Base-by-base conservation (phyloP, 1,140 invertebrate species). In the Macrobrachium rosenbergii region DNA sequence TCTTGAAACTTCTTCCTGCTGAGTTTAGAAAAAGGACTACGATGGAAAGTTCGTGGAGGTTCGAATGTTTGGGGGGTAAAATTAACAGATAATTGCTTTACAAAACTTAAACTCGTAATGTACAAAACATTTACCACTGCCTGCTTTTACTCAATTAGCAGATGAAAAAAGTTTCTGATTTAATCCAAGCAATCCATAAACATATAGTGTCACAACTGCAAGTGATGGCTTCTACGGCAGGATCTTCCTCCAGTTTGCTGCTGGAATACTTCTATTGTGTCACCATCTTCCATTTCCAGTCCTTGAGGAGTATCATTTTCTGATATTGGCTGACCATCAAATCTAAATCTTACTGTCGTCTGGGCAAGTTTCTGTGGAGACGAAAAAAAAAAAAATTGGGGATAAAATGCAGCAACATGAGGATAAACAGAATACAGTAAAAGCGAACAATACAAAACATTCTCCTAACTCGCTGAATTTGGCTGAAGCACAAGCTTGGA, bases 261-360 rank as follows among this genome's bases (percentile, higher is more conserved):
- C 92, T 98, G 97, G 92, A 98, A 98, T 81, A 98, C 97, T 93
- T 98, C 97, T 93, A 98, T 98, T 90, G 97, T 97, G 91, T 98
- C 97, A 7, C 96, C 97, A 92, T 98, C 97, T 92, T 98, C 97
- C 97, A 98, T 98, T 91, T 98, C 97, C 90, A 98, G 92, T 69
- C 95, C 95, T 76, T 95, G 95, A 60, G 97, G 97, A 86, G 97
- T 98, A 91, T 98, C 97, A 92, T 95, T 95, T 93, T 98, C 97
- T 92, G 96, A 97, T 90, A 98, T 98, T n/a, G 97, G 96, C 91
- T 97, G 96, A 1, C 97, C 97, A 92, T 98, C 97, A 93, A 98
- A 98, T 92, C 96, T 94, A 93, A 98, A 98, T 92, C 97, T 93
- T 14, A 98, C 96, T 84, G 96, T 96, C 92, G 96, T 95, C 93